Conservation (phyloP, 2,113 vertebrate species). For the Numida meleagris region DNA sequence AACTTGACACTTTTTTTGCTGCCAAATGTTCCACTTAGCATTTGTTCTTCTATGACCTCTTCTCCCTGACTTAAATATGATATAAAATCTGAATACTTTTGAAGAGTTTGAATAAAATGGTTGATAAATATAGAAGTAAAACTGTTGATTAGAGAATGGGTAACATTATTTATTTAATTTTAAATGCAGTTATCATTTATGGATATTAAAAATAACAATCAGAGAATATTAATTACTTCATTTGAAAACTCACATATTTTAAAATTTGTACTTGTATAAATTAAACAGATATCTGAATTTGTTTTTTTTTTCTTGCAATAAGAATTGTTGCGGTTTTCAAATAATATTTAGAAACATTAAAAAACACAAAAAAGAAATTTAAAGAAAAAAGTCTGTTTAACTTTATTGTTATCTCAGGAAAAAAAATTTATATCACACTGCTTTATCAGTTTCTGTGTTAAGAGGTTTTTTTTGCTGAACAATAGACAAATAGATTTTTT, state of each 20-base stretch:
- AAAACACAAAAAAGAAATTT: neutral
- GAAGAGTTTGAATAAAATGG: neutral
- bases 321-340: neutral
- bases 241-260: neutral
- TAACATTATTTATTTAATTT: neutral
- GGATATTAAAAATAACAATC: neutral
- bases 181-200: neutral
- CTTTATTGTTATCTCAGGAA: neutral
- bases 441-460: neutral
- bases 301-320: neutral
- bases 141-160: neutral
- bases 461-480: neutral
- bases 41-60: neutral
- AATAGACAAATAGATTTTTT: neutral
- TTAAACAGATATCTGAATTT: neutral
- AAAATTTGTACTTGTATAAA: neutral
- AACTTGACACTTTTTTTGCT: neutral
- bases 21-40: slow-evolving; percentile 9
- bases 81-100: neutral
- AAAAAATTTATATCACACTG: neutral
- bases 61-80: neutral
- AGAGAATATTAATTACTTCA: neutral
- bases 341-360: neutral
- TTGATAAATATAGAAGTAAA: neutral
- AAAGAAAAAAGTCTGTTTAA: neutral